Evolutionary conservation across 2,113 vertebrate genomes (phyloP), one percentile per base, ranked within the genome.

Genomic region (Leptocoma aspasia): DNA sequence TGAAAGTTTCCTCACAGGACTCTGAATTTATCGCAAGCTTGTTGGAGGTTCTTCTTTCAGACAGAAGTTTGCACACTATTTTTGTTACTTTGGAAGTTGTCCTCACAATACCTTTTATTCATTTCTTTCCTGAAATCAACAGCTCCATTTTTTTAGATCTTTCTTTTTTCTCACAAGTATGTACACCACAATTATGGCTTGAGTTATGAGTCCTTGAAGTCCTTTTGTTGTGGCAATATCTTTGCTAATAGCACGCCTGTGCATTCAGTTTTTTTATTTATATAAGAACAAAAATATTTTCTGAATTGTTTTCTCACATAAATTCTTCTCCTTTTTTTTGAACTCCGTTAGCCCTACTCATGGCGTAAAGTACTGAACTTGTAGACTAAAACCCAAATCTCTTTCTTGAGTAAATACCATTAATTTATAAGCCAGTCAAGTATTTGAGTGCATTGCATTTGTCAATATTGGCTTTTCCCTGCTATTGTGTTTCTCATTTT

Each of bases 401-500:
- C 57, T 73, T 70, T 88, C 81, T 66, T 97, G 75, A 94, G 94
- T 95, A 82, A 96, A 93, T 91, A 90, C 82, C 82, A 92, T 96
- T 96, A 92, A 90, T 95, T 93, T 86, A 45, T 86, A 75, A 95
- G 47, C 27, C 47, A 52, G 64, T 69, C 53, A 91, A 85, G 84
- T 76, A 69, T 90, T 79, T 90, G 75, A 92, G 79, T 80, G 90
- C 57, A 39, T 91, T 92, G 73, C 59, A 4, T 81, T 90, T 93
- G 92, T 93, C 95, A 97, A 83, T 96, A 93, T 95, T 97, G 85
- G 85, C 85, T 96, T 86, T 83, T 44, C 45, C 35, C 60, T 78
- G 60, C 68, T 70, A 81, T 88, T 83, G 82, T 90, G 68, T 90
- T 93, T 87, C 63, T 93, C 23, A 44, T 83, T 95, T 64, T 92